phyloP scores from a whole-genome alignment of 2,888 invertebrate genomes.

The Gymnoscelis rufifasciata region DNA sequence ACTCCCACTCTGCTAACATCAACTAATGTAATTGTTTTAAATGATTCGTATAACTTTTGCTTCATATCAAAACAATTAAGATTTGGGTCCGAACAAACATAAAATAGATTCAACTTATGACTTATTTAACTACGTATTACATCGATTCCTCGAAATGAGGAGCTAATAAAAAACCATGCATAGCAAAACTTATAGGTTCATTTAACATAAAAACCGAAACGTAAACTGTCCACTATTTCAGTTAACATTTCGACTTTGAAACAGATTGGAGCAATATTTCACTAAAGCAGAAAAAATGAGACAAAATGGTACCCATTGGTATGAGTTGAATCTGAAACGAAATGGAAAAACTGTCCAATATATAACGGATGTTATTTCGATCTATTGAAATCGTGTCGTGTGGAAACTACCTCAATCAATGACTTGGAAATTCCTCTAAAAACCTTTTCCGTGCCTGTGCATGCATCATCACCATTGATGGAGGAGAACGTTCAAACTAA shows the following conservation, averaged over 20 bases:
- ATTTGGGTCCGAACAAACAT: too few species aligned
- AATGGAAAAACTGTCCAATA: slow-evolving; percentile 21
- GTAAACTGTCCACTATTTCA: too few species aligned
- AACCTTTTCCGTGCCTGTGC: not conserved
- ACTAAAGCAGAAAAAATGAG: not conserved
- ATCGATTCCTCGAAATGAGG: too few species aligned
- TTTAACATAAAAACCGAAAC: too few species aligned
- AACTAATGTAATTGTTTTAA: too few species aligned
- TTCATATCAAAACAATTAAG: too few species aligned
- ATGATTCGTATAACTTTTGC: not conserved
- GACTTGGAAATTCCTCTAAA: not conserved
- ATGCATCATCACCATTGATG: not conserved
- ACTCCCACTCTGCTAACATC: too few species aligned
- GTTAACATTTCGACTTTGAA: not conserved
- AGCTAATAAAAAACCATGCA: too few species aligned
- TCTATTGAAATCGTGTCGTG: slow-evolving; percentile 21
- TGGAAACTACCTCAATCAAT: not conserved
- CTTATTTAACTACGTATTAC: too few species aligned
- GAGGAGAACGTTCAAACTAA: not conserved
- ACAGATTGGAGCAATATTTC: not conserved
- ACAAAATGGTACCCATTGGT: not conserved
- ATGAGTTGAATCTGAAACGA: slow-evolving; percentile 5
- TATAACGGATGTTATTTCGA: slow-evolving; percentile 16
- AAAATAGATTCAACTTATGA: too few species aligned
- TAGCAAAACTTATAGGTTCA: too few species aligned